These are phyloP conservation scores for Gracilinanus agilis DNA, from an alignment of 2,113 vertebrate species.

Conservation along the genomic window DNA sequence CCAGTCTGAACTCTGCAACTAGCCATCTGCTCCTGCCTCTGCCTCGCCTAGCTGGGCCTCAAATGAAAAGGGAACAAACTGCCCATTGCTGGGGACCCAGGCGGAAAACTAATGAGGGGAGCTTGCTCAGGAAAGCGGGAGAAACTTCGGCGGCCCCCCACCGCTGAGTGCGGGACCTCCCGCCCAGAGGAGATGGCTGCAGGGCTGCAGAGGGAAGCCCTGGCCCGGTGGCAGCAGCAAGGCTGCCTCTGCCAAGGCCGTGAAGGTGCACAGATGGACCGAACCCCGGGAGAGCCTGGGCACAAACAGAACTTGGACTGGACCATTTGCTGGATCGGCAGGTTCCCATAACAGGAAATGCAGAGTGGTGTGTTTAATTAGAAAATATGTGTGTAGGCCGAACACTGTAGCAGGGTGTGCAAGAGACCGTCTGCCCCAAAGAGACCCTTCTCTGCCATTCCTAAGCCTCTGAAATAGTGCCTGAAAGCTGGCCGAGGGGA, in stretches of 20 bases:
- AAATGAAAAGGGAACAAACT: conserved; percentile 83
- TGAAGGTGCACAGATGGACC: conserved; percentile 66
- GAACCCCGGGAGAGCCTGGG: conserved; percentile 47
- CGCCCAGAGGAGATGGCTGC: not conserved
- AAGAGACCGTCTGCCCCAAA: conserved; percentile 14
- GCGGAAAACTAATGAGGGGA: conserved; percentile 63
- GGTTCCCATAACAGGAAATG: conserved; percentile 59
- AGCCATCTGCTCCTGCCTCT: conserved; percentile 77
- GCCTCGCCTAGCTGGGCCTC: conserved; percentile 74
- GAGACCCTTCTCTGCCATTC: not conserved
- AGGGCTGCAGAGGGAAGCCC: conserved; percentile 36
- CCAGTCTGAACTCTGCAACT: conserved; percentile 72
- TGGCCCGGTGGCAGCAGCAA: conserved; percentile 59
- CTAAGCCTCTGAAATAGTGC: conserved; percentile 2
- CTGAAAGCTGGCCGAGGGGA: not conserved
- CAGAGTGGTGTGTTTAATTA: conserved; percentile 74
- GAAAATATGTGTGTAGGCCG: conserved; percentile 51
- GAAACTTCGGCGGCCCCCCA: conserved; percentile 60
- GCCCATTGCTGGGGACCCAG: conserved; percentile 72
- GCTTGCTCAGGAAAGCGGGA: conserved; percentile 61
- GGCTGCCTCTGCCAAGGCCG: conserved; percentile 45
- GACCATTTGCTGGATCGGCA: conserved; percentile 45
- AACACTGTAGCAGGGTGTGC: not conserved
- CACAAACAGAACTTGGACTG: not conserved
- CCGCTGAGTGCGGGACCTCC: not conserved